Evolutionary conservation across 2,888 invertebrate genomes (phyloP).

Genomic region (Laspeyria flexula): DNA sequence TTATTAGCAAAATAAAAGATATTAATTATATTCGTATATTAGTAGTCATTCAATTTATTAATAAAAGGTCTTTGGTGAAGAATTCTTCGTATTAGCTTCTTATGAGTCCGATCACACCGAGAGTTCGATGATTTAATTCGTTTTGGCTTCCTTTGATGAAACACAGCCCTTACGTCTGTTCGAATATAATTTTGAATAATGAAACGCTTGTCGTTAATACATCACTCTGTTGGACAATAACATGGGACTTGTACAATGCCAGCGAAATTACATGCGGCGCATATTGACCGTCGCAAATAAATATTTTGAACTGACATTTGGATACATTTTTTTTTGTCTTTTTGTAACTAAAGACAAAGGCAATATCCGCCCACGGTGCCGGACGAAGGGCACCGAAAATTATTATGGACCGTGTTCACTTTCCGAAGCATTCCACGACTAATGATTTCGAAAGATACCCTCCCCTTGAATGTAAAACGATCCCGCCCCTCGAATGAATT

Average conservation of each 20-base stretch:
- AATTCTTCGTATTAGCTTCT: conserved; percentile 32
- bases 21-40: conserved; percentile 28
- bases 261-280: conserved; percentile 72
- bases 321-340: conserved; percentile 63
- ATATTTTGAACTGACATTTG: conserved; percentile 77
- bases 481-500: conserved; percentile 83
- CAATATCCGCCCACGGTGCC: conserved; percentile 78
- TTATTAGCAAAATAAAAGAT: conserved; percentile 27
- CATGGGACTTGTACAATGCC: conserved; percentile 65
- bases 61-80: conserved; percentile 29
- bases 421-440: conserved; percentile 80
- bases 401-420: conserved; percentile 76
- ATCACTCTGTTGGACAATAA: conserved; percentile 70
- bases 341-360: conserved; percentile 80
- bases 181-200: conserved; percentile 66
- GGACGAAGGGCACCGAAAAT: conserved; percentile 77
- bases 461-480: conserved; percentile 85
- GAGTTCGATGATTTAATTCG: conserved; percentile 25
- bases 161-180: conserved; percentile 43
- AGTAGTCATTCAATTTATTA: conserved; percentile 36
- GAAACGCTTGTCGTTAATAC: conserved; percentile 64
- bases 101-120: conserved; percentile 11
- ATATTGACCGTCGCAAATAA: conserved; percentile 73
- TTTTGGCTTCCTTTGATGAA: conserved; percentile 29
- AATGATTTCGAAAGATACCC: conserved; percentile 84